A percentile compares a stretch with the other conserved stretches of the same genome.
Evolutionary conservation across 2,113 vertebrate genomes (phyloP).

Genomic region (Formicarius rufipectus): DNA sequence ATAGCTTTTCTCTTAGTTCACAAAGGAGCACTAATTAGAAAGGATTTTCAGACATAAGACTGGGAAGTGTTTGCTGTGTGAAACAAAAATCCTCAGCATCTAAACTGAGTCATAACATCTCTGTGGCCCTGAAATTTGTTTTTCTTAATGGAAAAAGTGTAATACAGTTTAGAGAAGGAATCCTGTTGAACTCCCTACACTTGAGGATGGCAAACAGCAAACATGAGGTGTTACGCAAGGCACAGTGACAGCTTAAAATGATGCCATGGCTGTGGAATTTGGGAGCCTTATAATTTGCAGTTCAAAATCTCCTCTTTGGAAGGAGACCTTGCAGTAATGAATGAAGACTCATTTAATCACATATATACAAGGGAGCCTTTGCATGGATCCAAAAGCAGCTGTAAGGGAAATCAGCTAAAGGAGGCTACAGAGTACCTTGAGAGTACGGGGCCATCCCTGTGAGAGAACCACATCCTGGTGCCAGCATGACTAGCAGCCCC

Average conservation of each 20-base stretch:
- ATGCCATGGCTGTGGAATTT: neutral
- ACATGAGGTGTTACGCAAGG: neutral
- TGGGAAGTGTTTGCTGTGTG: neutral
- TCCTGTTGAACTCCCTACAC: neutral
- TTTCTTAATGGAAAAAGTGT: conserved; percentile 31
- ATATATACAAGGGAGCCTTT: neutral
- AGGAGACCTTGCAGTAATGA: neutral
- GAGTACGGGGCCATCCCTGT: accelerated
- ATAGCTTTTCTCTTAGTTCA: neutral
- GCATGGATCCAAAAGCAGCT: neutral
- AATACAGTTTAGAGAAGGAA: neutral
- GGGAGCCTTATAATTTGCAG: neutral
- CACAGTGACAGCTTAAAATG: neutral
- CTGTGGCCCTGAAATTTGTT: conserved; percentile 29
- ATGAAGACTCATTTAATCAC: neutral
- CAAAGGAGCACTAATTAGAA: conserved; percentile 19
- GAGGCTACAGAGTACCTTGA: neutral
- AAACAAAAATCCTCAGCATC: conserved; percentile 1
- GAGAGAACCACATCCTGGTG: neutral
- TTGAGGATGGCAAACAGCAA: conserved; percentile 1
- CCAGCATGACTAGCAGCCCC: accelerated
- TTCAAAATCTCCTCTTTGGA: neutral
- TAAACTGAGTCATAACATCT: conserved; percentile 41
- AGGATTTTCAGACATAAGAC: neutral
- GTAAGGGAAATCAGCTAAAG: neutral